Evolutionary conservation across 2,888 invertebrate species (phyloP), one percentile per base, ranked within the genome.

Genomic region (Junonia oenone): DNA sequence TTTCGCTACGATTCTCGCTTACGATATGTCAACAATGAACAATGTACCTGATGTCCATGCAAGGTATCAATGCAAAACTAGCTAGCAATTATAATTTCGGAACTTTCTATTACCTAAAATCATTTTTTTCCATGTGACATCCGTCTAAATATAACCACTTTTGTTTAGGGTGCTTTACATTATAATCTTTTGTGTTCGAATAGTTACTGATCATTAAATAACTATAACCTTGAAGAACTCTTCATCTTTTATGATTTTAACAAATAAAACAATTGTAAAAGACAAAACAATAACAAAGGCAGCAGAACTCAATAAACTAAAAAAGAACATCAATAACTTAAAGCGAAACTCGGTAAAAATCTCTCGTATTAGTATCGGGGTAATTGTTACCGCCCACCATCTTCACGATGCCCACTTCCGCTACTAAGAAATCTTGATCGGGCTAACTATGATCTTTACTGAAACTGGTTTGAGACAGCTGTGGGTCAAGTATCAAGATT

Each of bases 401-500:
- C 63, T 59, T 64, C 64, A 68, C 53, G 29, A 40, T 17, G 13
- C 14, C 31, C 55, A 76, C 73, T 80, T 81, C 76, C 78, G 76
- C 62, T 68, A 66, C 65, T 67, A 63, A 53, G 58, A 72, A 69
- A 71, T 73, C 65, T 71, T 68, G 73, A 76, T 66, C 66, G 67
- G 71, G 70, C 73, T 73, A 73, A 69, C 69, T 71, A 70, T 63
- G 61, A 64, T 58, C 47, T 55, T 45, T 58, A 73, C 68, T 63
- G 72, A 70, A 80, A 81, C 81, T 78, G 75, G 80, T 76, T 72
- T 66, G 58, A 67, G 69, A 75, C 81, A 76, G 72, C 82, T 87
- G 80, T 86, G 83, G 88, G 88, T 88, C 89, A 89, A 86, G 65
- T 82, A 81, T 83, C 86, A 84, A 85, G 68, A 85, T 84, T 83